Percentiles rank a stretch among this genome's conserved stretches.
These are phyloP conservation scores for Actenoides hombroni DNA, from an alignment of 2,113 vertebrate species.

Conservation along the genomic window DNA sequence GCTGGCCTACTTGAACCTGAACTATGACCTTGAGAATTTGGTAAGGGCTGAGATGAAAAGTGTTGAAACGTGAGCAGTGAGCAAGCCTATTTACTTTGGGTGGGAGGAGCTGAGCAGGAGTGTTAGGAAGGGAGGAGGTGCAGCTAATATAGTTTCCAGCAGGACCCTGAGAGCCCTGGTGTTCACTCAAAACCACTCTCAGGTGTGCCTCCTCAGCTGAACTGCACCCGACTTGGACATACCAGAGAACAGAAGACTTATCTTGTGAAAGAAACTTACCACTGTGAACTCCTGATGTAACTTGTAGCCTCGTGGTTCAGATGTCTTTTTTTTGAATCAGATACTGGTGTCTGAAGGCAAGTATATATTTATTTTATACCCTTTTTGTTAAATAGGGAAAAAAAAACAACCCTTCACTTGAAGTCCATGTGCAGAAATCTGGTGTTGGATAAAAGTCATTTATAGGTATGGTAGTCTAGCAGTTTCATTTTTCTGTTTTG, in stretches of 20 bases:
- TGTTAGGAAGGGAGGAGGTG: neutral
- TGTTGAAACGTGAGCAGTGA: constrained; percentile 34
- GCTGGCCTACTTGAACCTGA: constrained; percentile 10
- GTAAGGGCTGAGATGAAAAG: neutral
- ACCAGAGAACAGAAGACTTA: neutral
- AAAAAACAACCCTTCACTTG: neutral
- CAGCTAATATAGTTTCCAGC: neutral
- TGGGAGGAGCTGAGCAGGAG: constrained; percentile 35
- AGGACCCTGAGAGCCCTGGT: neutral
- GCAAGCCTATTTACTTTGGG: neutral
- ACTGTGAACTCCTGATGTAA: neutral
- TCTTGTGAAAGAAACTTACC: neutral
- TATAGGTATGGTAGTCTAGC: neutral
- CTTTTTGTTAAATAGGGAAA: neutral
- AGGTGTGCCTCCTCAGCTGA: neutral
- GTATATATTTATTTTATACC: constrained; percentile 23
- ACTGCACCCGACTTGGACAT: neutral
- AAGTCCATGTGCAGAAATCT: neutral
- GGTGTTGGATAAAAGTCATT: neutral
- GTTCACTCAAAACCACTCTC: neutral
- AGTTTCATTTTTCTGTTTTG: neutral
- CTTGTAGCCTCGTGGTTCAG: neutral
- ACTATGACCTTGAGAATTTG: neutral
- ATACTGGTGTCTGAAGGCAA: constrained; percentile 49
- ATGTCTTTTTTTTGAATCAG: neutral